These are phyloP conservation scores for Paradisaea rubra DNA, from an alignment of 2,113 vertebrate genomes.

Conservation along the genomic window DNA sequence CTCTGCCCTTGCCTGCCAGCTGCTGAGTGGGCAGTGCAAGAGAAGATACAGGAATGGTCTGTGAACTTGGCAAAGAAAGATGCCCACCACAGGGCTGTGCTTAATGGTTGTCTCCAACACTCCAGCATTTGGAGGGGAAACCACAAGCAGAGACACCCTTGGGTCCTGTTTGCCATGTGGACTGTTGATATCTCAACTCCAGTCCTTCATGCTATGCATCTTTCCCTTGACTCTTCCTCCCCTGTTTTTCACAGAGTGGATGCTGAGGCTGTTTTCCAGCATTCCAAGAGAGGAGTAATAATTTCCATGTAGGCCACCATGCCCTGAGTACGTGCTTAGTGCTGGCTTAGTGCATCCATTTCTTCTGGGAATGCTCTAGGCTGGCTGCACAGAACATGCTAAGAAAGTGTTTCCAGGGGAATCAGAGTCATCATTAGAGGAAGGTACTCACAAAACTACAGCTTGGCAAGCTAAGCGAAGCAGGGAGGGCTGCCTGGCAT, in stretches of 20 bases:
- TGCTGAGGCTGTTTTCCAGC: background rate
- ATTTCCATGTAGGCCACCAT: background rate
- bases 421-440: background rate
- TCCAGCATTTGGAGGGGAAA: background rate
- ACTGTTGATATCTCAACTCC: background rate
- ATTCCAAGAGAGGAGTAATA: background rate
- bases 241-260: background rate
- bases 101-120: background rate
- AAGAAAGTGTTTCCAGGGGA: constrained; percentile 14
- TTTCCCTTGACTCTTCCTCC: background rate
- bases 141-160: background rate
- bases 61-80: background rate
- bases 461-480: background rate
- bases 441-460: background rate
- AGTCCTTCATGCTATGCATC: background rate
- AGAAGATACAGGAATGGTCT: background rate
- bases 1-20: background rate
- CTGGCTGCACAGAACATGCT: background rate
- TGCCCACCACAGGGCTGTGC: background rate
- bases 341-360: background rate
- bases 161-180: background rate
- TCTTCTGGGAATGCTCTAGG: background rate
- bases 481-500: background rate
- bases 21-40: background rate
- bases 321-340: background rate